Evolutionary conservation across 2,113 vertebrate species (phyloP).

Genomic region (Gorsachius goisagi): DNA sequence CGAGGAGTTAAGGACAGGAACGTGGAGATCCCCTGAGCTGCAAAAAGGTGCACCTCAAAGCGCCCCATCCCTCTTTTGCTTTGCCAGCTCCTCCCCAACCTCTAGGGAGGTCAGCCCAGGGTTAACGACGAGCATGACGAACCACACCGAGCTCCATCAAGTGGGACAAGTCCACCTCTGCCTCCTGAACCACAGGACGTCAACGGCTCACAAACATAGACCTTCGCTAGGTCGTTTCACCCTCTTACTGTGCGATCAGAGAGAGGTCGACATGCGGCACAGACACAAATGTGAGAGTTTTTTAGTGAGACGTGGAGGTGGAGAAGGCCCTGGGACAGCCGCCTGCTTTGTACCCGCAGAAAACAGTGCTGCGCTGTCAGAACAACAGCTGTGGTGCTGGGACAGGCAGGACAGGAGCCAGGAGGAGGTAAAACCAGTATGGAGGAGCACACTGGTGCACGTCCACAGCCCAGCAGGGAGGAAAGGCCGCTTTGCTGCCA

Average conservation of each 20-base stretch:
- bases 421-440: not conserved
- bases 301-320: not conserved
- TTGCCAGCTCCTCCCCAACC: not conserved
- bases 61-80: rapidly evolving
- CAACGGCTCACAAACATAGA: not conserved
- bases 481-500: not conserved
- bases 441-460: not conserved
- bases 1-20: constrained; percentile 69
- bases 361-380: not conserved
- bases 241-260: not conserved
- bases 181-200: rapidly evolving
- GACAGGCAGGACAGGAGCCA: not conserved
- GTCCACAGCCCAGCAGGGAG: too few relatives aligned
- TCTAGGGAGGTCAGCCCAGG: not conserved
- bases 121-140: rapidly evolving
- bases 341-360: not conserved
- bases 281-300: too few relatives aligned
- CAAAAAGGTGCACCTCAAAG: not conserved
- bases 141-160: not conserved
- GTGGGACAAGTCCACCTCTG: not conserved
- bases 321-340: not conserved
- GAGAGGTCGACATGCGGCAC: not conserved
- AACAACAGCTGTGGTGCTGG: too few relatives aligned
- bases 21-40: rapidly evolving
- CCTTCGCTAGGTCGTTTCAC: not conserved